Evolutionary conservation across 2,797 vertebrate genomes (phyloP), one percentile per base, ranked within the genome.

Genomic region (Tachyglossus aculeatus): DNA sequence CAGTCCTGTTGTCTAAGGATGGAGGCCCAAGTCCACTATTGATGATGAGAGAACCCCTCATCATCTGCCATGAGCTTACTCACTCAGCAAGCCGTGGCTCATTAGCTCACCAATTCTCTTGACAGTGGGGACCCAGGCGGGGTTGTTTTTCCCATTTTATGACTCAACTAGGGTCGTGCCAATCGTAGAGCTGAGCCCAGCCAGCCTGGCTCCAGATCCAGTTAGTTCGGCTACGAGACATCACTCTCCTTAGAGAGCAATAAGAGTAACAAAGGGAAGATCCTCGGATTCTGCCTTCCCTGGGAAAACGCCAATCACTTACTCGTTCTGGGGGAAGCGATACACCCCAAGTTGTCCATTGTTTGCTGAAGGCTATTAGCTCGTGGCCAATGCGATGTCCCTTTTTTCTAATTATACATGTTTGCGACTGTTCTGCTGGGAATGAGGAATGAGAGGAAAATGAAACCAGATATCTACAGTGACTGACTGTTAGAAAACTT

Each of bases 401-500:
- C 82, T 89, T 82, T n/a, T n/a, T 62, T 74, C 78, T 91, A 47
- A 66, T 71, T 82, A 71, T 80, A 82, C 83, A 63, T 83, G 59
- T 87, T 85, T 77, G 54, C 82, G 88, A 73, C 64, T 83, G 65
- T 87, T 87, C 86, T 82, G 76, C 84, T 81, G 71, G 67, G 80
- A 90, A 78, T 39, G 47, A 81, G 67, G 64, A 93, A 82, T 90
- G 81, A 83, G 85, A 88, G 67, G 43, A 82, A 83, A 83, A 58
- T 83, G 93, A 95, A 96, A 94, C 67, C 78, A 66, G 86, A 95
- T 86, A 80, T 71, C 86, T 85, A 66, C 78, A 89, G 69, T 87
- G 88, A 89, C 91, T 90, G 92, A 93, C 93, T 93, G 93, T 93
- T 95, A 91, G 90, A 93, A 93, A 86, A 91, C 91, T 91, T 95